Base-by-base conservation (phyloP, 2,113 vertebrate species). In the Phyllostomus discolor region DNA sequence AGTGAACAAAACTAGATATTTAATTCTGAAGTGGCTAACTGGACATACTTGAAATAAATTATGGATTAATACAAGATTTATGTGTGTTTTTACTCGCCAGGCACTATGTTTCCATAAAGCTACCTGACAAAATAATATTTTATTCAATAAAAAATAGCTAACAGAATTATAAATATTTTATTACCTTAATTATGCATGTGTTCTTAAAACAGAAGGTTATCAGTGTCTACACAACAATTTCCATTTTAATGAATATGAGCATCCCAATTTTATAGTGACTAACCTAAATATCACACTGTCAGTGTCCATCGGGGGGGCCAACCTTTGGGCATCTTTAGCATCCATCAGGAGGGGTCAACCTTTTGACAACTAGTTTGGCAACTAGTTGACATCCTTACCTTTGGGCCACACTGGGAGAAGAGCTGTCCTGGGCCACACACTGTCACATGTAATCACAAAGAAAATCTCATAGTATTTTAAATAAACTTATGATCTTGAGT, bases 1-100 rank as follows among this genome's bases (percentile, higher is more conserved):
- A 86, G 33, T 62, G 85, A 91, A 19, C n/a, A 87, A 94, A 72
- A 16, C 2, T 83, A 15, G 26, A 91, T 57, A 2, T 96, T 97
- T 26, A 94, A 41, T 96, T 98, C n/a, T 96, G 48, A 97, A 97
- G 75, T 85, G 79, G 10, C 64, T 89, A 88, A 46, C 50, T 52
- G 38, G 66, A 70, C 75, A 54, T 78, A 85, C 78, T 96, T 73
- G 38, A 2, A 92, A 11, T 73, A 95, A 97, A 66, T 26, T 76
- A 73, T 57, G 50, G 3, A 4, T 89, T 87, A 79, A 88, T 19
- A 7, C 28, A 46, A 41, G 93, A 92, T 93, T 86, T 84, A 85
- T 69, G 48, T 73, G 93, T 52, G 10, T 93, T 95, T 94, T 43
- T 93, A 97, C 88, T 38, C 4, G 16, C 10, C 28, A 16, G 15